Conservation (phyloP, 2,888 invertebrate species). For the Drosophila basisetae region DNA sequence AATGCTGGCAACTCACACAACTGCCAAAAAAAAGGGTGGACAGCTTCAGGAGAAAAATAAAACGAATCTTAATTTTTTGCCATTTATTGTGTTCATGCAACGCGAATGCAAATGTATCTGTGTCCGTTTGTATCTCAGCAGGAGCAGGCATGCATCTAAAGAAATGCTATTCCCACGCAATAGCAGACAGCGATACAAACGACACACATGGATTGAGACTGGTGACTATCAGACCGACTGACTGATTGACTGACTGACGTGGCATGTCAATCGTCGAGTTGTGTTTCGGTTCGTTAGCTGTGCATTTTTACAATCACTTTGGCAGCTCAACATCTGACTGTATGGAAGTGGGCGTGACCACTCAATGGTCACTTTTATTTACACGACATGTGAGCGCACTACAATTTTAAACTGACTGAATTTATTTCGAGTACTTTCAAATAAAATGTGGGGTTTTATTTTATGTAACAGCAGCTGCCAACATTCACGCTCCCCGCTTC, state of each 20-base stretch:
- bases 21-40: conserved; percentile 14
- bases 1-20: conserved; percentile 44
- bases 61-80: neutral
- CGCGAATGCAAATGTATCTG: conserved; percentile 62
- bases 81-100: conserved; percentile 58
- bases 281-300: conserved; percentile 80
- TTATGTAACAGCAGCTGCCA: conserved; percentile 62
- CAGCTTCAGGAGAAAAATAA: neutral
- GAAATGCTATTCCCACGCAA: neutral
- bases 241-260: conserved; percentile 49
- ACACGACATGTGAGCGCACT: conserved; percentile 76
- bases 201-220: conserved; percentile 27
- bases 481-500: conserved; percentile 23
- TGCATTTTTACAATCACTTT: conserved; percentile 81
- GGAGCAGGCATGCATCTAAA: conserved; percentile 20
- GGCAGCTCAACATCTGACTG: conserved; percentile 53
- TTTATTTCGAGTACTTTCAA: conserved; percentile 74
- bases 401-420: conserved; percentile 67
- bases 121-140: conserved; percentile 40
- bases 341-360: conserved; percentile 19
- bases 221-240: neutral
- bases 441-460: conserved; percentile 78
- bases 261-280: conserved; percentile 72
- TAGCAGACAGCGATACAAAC: neutral
- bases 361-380: conserved; percentile 77